Conservation (phyloP, 2,888 invertebrate genomes). For the Melanotus villosus region DNA sequence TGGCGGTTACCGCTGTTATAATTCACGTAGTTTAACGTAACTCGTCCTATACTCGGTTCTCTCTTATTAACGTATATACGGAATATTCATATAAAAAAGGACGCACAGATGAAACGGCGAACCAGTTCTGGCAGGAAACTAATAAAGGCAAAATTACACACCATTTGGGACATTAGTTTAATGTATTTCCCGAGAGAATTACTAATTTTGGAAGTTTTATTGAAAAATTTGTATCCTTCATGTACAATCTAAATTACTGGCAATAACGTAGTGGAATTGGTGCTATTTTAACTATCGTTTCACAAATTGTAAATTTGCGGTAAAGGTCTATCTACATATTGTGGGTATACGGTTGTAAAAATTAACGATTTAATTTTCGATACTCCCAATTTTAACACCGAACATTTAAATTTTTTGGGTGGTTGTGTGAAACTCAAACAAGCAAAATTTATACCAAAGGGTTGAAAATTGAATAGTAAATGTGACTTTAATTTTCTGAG, state of each 20-base stretch:
- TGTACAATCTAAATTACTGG: constrained; percentile 37
- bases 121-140: constrained; percentile 43
- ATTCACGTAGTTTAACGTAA: constrained; percentile 36
- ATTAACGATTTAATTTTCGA: constrained; percentile 16
- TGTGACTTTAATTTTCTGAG: too few species aligned
- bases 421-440: neutral
- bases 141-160: constrained; percentile 49
- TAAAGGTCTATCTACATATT: constrained; percentile 8
- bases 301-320: constrained; percentile 26
- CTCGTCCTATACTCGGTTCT: constrained; percentile 28
- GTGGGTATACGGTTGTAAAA: neutral
- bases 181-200: constrained; percentile 47
- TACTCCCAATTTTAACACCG: too few species aligned
- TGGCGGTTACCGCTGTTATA: constrained; percentile 46
- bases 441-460: too few species aligned
- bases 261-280: constrained; percentile 35
- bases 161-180: constrained; percentile 49
- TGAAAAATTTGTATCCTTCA: constrained; percentile 48
- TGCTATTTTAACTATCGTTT: constrained; percentile 28
- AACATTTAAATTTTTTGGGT: neutral
- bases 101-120: constrained; percentile 34
- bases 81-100: constrained; percentile 42
- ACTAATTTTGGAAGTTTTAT: constrained; percentile 47
- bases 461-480: too few species aligned
- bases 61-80: constrained; percentile 39